phyloP scores from a whole-genome alignment of 2,113 vertebrate genomes.

The Actinemys pallida region DNA sequence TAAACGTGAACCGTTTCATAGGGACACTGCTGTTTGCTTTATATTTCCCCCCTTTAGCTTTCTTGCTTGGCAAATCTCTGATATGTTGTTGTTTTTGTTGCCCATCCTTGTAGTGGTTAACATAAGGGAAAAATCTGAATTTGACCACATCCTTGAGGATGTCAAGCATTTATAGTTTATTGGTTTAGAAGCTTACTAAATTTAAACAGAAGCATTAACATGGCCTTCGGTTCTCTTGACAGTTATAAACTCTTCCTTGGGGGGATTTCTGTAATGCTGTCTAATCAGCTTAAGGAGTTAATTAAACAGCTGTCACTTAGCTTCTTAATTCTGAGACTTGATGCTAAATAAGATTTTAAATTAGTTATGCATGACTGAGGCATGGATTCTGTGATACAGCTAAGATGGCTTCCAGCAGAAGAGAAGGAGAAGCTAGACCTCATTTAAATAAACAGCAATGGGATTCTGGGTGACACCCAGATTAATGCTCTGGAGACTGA shows the following conservation, averaged over 20 bases:
- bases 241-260: conserved; percentile 72
- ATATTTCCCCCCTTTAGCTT: neutral
- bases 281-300: conserved; percentile 86
- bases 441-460: accelerated
- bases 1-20: neutral
- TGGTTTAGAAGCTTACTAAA: conserved; percentile 64
- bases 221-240: conserved; percentile 63
- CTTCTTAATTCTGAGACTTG: conserved; percentile 77
- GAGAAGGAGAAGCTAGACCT: neutral
- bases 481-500: neutral
- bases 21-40: neutral
- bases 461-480: neutral
- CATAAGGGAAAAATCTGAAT: neutral
- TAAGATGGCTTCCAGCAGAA: conserved; percentile 8
- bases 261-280: conserved; percentile 73
- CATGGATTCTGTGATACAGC: conserved; percentile 16
- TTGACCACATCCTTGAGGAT: conserved; percentile 50
- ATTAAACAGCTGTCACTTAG: conserved; percentile 84
- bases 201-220: conserved; percentile 65
- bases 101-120: neutral
- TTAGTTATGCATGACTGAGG: conserved; percentile 64
- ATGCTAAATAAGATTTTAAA: conserved; percentile 79
- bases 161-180: conserved; percentile 25
- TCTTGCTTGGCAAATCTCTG: neutral
- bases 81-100: neutral